Conservation (phyloP, 1,140 invertebrate species). For the Limonius californicus region DNA sequence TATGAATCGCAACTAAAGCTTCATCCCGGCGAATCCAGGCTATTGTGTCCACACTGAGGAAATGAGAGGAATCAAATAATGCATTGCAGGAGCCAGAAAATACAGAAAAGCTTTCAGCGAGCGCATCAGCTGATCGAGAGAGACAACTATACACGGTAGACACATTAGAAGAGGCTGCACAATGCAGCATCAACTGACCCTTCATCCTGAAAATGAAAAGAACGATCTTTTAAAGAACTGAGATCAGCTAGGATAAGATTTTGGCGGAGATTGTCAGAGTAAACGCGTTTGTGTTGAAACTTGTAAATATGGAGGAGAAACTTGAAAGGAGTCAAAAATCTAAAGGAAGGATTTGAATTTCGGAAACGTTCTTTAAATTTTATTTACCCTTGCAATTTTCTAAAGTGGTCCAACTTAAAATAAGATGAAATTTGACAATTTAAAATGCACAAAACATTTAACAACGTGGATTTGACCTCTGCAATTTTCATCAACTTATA, state of each 20-base stretch:
- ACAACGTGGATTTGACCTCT: too few species aligned
- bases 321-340: too few species aligned
- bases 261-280: background rate
- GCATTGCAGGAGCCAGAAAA: background rate
- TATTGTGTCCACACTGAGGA: background rate
- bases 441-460: too few species aligned
- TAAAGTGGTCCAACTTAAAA: too few species aligned
- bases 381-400: too few species aligned
- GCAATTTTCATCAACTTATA: too few species aligned
- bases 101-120: slow-evolving; percentile 4
- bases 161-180: background rate
- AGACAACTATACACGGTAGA: too few species aligned
- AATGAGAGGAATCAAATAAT: slow-evolving; percentile 2
- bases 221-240: slow-evolving; percentile 7
- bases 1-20: background rate
- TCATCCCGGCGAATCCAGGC: background rate
- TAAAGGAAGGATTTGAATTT: too few species aligned
- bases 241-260: slow-evolving; percentile 8
- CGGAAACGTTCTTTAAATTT: too few species aligned
- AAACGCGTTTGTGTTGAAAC: background rate
- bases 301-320: background rate
- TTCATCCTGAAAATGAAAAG: slow-evolving; percentile 8
- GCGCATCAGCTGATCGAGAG: slow-evolving; percentile 2
- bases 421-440: too few species aligned
- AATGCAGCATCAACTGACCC: slow-evolving; percentile 2